Evolutionary conservation across 1,140 invertebrate species (phyloP), one percentile per base, ranked within the genome.

Genomic region (Nasonia longicornis): DNA sequence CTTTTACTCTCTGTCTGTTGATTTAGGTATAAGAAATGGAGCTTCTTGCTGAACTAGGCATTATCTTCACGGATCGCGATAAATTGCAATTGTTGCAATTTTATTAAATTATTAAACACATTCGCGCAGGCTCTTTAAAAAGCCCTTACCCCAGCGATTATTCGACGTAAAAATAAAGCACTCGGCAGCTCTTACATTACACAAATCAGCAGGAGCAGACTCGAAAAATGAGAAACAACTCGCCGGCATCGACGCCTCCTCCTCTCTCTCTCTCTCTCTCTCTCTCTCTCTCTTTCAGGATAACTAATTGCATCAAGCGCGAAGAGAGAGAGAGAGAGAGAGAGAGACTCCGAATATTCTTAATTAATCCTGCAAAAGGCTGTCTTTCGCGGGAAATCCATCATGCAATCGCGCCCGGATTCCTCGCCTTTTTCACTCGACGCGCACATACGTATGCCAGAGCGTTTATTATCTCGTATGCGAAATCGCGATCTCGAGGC

Each of bases 321-420:
- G 3, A 0, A 3, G 3, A 35, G 31, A 11, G 10, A 35, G 31
- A 11, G 10, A 22, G 22, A 6, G 1, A 3, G 2, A 35, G 31
- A 11, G 10, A 12, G 48, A 42, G 0, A 22, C 22, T n/a, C 20
- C 35, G 20, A 67, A 48, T 26, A 26, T 35, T 66, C 71, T 67
- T 80, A 80, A 74, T 80, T 80, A 74, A 74, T 31, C 22, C 71
- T 45, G 35, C 71, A 66, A 48, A 74, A 80, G 52, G 52, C 12
- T 31, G 38, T 42, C 22, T 16, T 67, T 29, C n/a, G 31, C n/a
- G 42, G 66, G 38, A 78, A 58, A 78, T 70, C 45, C 26, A 14
- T 45, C 20, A 10, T 22, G 48, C 78, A 64, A 71, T 64, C 64
- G 11, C 35, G 14, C 11, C 2, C 72, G 31, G 64, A 80, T 80